Evolutionary conservation across 2,888 invertebrate genomes (phyloP), one percentile per base, ranked within the genome.

Genomic region (Macaria liturata): DNA sequence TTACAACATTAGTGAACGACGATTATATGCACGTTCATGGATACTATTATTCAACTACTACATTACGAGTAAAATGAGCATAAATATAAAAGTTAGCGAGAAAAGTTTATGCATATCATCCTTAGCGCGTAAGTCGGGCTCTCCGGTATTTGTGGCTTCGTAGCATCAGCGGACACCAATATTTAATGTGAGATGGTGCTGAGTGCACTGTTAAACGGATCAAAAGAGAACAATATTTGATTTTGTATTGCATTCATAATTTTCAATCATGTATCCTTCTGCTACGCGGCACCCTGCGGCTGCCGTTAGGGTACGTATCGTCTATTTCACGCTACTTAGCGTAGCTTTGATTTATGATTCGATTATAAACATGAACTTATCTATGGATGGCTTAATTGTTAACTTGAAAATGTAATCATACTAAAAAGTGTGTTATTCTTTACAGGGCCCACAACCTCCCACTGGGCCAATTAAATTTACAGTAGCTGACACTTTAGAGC

Each of bases 391-490:
- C 7, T 37, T 7, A 37, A 7, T 37, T 37, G 4, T 7, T 7
- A 6, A 30, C 4, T 5, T 45, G 30, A 32, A 34, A 1, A 8
- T 20, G 20, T 31, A 31, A 9, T 31, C 6, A 43, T 64, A 46
- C n/a, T 77, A 72, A 77, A 72, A 78, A 67, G 70, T 59, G 65
- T 59, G 70, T 48, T 57, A 59, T 68, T 72, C 62, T 75, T 6
- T 66, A 48, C 92, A 96, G 96, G 96, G 96, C 70, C 96, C 96
- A 68, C 96, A 96, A 68, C 97, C 97, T 80, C 95, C 97, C 64
- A 95, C 96, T 64, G 98, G 98, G 84, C 97, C 96, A 66, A 96
- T 98, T 81, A 98, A 98, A 91, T 97, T 98, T 90, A 97, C 98
- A 61, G 96, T 98, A 75, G 95, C 95, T 46, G 98, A 98, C 87